Conservation (phyloP, 2,888 invertebrate species). For the Empis stercorea region DNA sequence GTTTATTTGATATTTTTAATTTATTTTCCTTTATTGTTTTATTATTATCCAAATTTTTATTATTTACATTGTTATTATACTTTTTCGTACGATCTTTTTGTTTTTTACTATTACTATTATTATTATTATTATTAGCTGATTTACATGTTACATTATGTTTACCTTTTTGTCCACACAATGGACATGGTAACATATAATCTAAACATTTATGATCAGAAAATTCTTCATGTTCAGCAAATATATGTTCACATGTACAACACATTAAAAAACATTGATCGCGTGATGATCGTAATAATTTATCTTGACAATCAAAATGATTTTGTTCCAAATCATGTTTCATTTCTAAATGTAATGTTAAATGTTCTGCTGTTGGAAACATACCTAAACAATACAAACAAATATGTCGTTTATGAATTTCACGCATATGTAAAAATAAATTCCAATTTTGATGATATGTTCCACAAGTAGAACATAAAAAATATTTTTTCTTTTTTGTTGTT, state of each 20-base stretch:
- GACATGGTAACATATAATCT: slow-evolving; percentile 30
- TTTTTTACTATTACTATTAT: too few relatives aligned
- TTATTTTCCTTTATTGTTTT: too few relatives aligned
- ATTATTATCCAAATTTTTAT: too few relatives aligned
- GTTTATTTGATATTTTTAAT: too few relatives aligned
- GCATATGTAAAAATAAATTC: slow-evolving; percentile 75
- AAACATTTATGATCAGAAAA: slow-evolving; percentile 61
- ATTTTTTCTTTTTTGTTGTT: slow-evolving; percentile 38
- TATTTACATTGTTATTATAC: too few relatives aligned
- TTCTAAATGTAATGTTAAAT: slow-evolving; percentile 61
- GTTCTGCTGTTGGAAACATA: slow-evolving; percentile 68
- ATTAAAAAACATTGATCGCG: slow-evolving; percentile 55
- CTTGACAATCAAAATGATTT: slow-evolving; percentile 50
- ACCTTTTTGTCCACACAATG: slow-evolving; percentile 31
- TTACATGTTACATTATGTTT: slow-evolving; percentile 32
- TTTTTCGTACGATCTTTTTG: too few relatives aligned
- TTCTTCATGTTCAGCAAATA: slow-evolving; percentile 62
- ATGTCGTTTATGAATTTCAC: slow-evolving; percentile 66
- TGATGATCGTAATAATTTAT: slow-evolving; percentile 52
- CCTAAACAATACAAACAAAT: slow-evolving; percentile 74
- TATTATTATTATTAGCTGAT: slow-evolving; percentile 7
- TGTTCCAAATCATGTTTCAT: slow-evolving; percentile 67
- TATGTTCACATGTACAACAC: slow-evolving; percentile 69
- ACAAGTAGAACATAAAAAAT: slow-evolving; percentile 70
- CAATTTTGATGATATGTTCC: slow-evolving; percentile 76